Conservation (phyloP, 2,113 vertebrate genomes). For the Ardeotis arabs region DNA sequence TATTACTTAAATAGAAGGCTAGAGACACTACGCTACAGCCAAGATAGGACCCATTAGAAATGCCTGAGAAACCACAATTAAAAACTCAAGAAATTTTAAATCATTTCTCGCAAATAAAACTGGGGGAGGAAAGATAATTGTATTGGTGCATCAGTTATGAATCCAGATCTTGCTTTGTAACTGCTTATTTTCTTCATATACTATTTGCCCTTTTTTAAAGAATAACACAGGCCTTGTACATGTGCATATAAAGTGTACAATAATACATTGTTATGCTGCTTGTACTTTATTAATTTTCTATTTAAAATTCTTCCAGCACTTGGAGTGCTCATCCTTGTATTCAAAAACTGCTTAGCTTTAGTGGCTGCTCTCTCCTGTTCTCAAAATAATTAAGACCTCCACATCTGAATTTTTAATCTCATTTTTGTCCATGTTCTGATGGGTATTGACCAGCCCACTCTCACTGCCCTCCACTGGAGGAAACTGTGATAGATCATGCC, state of each 20-base stretch:
- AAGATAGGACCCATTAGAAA: not conserved
- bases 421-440: not conserved
- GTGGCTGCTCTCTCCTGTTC: not conserved
- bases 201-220: not conserved
- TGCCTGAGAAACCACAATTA: not conserved
- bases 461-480: not conserved
- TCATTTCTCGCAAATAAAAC: not conserved
- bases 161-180: not conserved
- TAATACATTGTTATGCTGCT: not conserved
- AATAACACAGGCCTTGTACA: not conserved
- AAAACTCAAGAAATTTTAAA: not conserved
- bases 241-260: not conserved
- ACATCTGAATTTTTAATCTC: not conserved
- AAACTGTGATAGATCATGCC: not conserved
- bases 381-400: not conserved
- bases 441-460: not conserved
- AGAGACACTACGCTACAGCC: not conserved
- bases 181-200: not conserved
- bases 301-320: not conserved
- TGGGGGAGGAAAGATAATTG: not conserved
- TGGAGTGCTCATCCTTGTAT: not conserved
- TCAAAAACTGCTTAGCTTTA: not conserved
- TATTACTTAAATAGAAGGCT: constrained; percentile 9
- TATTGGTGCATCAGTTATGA: not conserved
- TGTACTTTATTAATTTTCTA: not conserved